Evolutionary conservation across 2,888 invertebrate genomes (phyloP), one percentile per base, ranked within the genome.

Genomic region (Drosophila quinaria): DNA sequence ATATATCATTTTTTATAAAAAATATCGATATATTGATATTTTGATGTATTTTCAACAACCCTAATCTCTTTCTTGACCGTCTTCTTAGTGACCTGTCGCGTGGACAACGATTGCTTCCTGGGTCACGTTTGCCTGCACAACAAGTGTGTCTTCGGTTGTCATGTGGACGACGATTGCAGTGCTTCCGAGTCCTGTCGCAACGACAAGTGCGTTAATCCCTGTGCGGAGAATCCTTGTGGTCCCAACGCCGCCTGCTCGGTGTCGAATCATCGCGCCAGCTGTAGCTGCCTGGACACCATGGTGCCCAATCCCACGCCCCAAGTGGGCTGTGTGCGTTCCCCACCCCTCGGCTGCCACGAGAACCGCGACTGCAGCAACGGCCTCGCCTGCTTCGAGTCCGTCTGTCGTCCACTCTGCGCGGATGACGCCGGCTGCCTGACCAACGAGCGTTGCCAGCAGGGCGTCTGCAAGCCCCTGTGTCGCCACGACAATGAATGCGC

Each of bases 81-180:
- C 19, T 19, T 8, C 10, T 4, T 92, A 95, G 95, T 98, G 65
- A 98, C 97, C 3, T 98, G 98, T 90, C 95, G 97, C 51, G 95
- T 97, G 1, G 97, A 98, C 91, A 97, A 97, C 87, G 98, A 98
- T 88, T 98, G 98, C 87, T 97, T 98, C 95, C 94, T 97, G 66
- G 97, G 97, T 1, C 97, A 98, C 87, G 97, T 98, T 77, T 98
- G 98, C 89, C 93, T 97, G 63, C 95, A 95, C 87, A 97, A 97
- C 87, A 96, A 96, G 93, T 98, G 98, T 90, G 94, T 96, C 66
- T 96, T 96, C 80, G 98, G 98, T 41, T 98, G 98, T 90, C 95
- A 97, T 77, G 95, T 95, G 17, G 97, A 97, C 87, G 97, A 97
- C 81, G 98, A 98, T 91, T 98, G 98, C 91, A 96, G 96, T 77